Evolutionary conservation across 2,113 vertebrate genomes (phyloP), one percentile per base, ranked within the genome.

Genomic region (Tyto alba): DNA sequence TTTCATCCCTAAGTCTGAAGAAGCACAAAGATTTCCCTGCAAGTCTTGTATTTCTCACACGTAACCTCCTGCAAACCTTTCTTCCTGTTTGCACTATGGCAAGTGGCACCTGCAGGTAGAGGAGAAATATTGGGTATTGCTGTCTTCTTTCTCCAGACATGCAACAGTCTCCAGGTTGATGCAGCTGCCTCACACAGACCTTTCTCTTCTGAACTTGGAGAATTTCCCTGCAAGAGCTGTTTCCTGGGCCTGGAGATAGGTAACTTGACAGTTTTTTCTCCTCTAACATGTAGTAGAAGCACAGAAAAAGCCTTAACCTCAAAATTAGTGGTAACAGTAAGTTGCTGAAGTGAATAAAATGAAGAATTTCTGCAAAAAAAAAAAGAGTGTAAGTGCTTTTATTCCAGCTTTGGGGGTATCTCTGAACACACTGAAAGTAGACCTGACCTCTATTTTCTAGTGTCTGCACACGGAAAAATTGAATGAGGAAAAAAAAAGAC

Each of bases 351-450:
- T 71, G 66, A 90, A 85, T 81, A 89, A 92, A 87, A 62, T 5
- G 36, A 95, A 94, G 89, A 90, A 93, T 94, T 96, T 91, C 69
- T 1, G 0, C 40, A 45, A 68, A 74, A 83, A 56, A 45, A 68
- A 74, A 83, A 56, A 6, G 9, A 64, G 14, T 22, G 13, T 16
- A 84, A 94, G 63, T 43, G 55, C n/a, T 74, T 96, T 96, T 94
- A 94, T 94, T 81, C 30, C 76, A 86, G 86, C 88, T 85, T 50
- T 85, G 91, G 91, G 89, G 45, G 21, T 90, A 93, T 94, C 78
- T 89, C 64, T 72, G 71, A 93, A 86, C 57, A 82, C 21, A 3
- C 40, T 50, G 52, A 77, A 25, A 47, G 62, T 66, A 92, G 25
- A 94, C 8, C 23, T 91, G 77, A 82, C 50, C 85, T 48, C 41